Percentiles rank a stretch among this genome's conserved stretches.
These are phyloP conservation scores for Boloria selene DNA, from an alignment of 2,888 invertebrate species.

Conservation along the genomic window DNA sequence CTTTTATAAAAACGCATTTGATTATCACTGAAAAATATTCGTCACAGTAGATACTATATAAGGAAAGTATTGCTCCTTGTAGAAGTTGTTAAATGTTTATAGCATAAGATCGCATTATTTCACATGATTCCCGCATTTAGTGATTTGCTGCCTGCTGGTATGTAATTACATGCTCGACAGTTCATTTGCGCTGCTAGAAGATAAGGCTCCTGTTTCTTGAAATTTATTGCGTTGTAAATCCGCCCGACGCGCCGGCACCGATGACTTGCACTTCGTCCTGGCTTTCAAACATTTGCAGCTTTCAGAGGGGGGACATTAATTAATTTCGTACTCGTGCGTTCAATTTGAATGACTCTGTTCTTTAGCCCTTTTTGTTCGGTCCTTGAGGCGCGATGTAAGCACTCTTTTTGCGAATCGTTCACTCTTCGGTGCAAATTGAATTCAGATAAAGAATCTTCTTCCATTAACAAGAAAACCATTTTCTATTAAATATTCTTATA, in stretches of 20 bases:
- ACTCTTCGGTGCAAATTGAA: constrained; percentile 32
- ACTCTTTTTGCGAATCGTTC: constrained; percentile 32
- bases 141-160: constrained; percentile 46
- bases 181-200: constrained; percentile 75
- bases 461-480: constrained; percentile 8
- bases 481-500: not conserved
- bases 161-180: constrained; percentile 62
- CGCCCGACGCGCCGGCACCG: constrained; percentile 50
- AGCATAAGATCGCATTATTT: constrained; percentile 35
- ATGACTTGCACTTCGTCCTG: constrained; percentile 73
- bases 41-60: not conserved
- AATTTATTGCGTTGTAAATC: constrained; percentile 75
- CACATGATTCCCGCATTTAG: constrained; percentile 49
- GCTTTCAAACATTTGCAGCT: constrained; percentile 66
- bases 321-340: constrained; percentile 71
- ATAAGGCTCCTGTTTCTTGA: constrained; percentile 68
- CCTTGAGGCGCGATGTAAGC: constrained; percentile 37
- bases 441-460: constrained; percentile 27
- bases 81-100: constrained; percentile 41
- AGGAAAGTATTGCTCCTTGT: not conserved
- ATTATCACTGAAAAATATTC: too few species aligned
- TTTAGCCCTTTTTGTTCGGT: constrained; percentile 53
- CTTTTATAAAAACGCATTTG: too few species aligned
- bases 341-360: constrained; percentile 62
- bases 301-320: constrained; percentile 69